Base-by-base conservation (phyloP, 2,113 vertebrate species). In the Odocoileus virginianus region DNA sequence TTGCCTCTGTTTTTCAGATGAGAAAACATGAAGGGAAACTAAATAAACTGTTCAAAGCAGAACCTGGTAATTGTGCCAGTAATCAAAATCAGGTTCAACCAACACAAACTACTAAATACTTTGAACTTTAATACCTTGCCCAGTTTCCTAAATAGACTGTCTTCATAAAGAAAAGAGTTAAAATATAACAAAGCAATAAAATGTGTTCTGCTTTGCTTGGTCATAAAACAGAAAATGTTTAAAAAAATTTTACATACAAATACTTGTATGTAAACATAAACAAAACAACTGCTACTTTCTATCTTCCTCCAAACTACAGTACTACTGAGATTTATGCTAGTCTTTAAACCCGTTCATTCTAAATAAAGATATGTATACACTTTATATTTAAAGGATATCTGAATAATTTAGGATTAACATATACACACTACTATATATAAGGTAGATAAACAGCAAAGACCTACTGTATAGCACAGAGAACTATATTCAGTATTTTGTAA, bases 301-400 rank as follows among this genome's bases (percentile, higher is more conserved):
- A 90, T n/a, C 30, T 87, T 90, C n/a, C 89, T 89, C 28, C 43
- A 90, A 97, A 67, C 36, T 28, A 82, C 13, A 54, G 10, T 50
- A 57, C 33, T 86, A 89, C 25, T 91, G 89, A 87, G 23, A 76
- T 86, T 95, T 91, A 93, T 47, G 7, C 12, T 7, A 16, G 58
- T 71, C 55, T 94, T 90, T 55, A 89, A 61, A 3, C 57, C 47
- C 50, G 96, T 85, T 57, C 12, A 96, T 96, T 97, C 90, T 97
- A 97, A 97, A 74, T 83, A 94, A 96, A 89, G 30, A 83, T 12
- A 97, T 27, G 91, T 87, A 98, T 85, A 55, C 33, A 55, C 9
- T 87, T 96, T 87, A 67, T 55, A 89, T 57, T 97, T 94, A 94
- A 95, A 57, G 96, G 57, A 23, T 43, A 98, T 11, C 78, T 91